Base-by-base conservation (phyloP, 2,113 vertebrate genomes). In the Phrynosoma blainvillii region DNA sequence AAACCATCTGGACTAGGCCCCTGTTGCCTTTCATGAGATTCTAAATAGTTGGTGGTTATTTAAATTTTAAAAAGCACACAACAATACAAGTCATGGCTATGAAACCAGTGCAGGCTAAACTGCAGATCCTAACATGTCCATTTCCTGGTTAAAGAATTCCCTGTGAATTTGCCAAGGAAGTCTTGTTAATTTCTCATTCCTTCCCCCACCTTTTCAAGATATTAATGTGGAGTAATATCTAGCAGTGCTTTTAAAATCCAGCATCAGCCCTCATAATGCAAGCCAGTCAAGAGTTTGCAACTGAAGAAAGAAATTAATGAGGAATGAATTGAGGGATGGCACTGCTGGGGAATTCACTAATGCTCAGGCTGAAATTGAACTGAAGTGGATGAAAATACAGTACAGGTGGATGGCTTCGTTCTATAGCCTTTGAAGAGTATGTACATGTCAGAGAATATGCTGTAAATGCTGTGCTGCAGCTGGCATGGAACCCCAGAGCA, bases 1-100 rank as follows among this genome's bases (percentile, higher is more conserved):
- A 13, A 25, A 25, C n/a, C 25, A 82, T 76, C 36, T 2, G 3
- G 1, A 21, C 8, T 0, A 1, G 62, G 21, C 0, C 42, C 9
- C 5, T 30, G 84, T 32, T 74, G 40, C 10, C 88, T 93, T 92
- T 40, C 75, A 76, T 83, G 40, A 12, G 14, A 20, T 77, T 83
- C 9, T 54, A 77, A 77, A 54, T 77, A 4, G 18, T 52, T 68
- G 30, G 70, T 54, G 18, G n/a, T 23, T 84, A 59, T 74, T 74
- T 25, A 47, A 18, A 18, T 62, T 59, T 59, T 5, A n/a, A 66
- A n/a, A 66, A 82, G 40, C 10, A 27, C 18, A 78, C 9, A 52
- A 47, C 25, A 54, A 66, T 65, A 12, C 27, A 66, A 30, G 42
- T 77, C 13, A 27, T 54, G 59, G 62, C 76, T 73, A 30, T 68